A percentile compares a stretch with the other conserved stretches of the same genome.
These are phyloP conservation scores for Amiota communis DNA, from an alignment of 2,888 invertebrate genomes.

Conservation along the genomic window DNA sequence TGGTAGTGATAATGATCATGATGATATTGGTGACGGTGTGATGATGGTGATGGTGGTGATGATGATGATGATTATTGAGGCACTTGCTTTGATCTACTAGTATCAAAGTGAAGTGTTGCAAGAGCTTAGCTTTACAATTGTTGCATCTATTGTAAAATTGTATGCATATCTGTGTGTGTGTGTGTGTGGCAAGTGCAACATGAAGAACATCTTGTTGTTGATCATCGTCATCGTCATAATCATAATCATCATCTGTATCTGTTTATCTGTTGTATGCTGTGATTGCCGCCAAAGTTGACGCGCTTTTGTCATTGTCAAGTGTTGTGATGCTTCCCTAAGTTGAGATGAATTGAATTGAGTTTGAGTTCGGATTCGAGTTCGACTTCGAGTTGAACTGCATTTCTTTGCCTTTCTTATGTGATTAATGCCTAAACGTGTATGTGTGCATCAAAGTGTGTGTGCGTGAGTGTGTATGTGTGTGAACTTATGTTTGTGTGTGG, in stretches of 20 bases:
- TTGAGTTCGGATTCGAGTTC: too few species aligned
- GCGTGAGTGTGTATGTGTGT: conserved; percentile 18
- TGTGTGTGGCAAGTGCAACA: conserved; percentile 49
- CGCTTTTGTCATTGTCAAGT: conserved; percentile 22
- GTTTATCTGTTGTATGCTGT: background rate
- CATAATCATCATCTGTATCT: background rate
- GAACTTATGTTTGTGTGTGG: conserved; percentile 31
- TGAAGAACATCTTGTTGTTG: conserved; percentile 44
- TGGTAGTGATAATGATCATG: too few species aligned
- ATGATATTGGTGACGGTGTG: too few species aligned
- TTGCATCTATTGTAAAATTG: too few species aligned
- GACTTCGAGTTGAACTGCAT: conserved; percentile 43
- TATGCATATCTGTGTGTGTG: conserved; percentile 16
- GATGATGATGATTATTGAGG: conserved; percentile 58
- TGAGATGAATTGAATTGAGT: too few species aligned
- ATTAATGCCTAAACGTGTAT: too few species aligned
- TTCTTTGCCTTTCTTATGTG: conserved; percentile 38
- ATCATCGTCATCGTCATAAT: background rate
- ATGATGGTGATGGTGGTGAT: conserved; percentile 4
- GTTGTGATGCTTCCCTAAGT: conserved; percentile 22
- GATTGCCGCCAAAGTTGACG: background rate
- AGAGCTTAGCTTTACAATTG: too few species aligned
- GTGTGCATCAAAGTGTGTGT: background rate
- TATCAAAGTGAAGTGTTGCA: conserved; percentile 10
- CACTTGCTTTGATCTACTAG: conserved; percentile 64